phyloP scores from a whole-genome alignment of 2,797 vertebrate genomes.

The Neopelma chrysocephalum region DNA sequence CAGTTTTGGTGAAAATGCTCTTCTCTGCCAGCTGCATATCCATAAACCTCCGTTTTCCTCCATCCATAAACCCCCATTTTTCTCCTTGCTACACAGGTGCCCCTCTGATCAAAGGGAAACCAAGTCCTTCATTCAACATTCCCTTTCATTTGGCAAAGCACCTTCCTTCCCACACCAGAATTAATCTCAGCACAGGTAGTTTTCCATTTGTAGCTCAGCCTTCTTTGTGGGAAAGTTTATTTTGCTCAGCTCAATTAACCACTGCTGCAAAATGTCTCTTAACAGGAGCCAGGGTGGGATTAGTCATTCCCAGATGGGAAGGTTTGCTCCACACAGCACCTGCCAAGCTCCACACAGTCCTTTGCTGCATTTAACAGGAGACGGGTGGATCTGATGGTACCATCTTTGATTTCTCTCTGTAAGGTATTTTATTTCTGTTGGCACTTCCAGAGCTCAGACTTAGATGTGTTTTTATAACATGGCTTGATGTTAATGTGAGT shows the following conservation, averaged over 20 bases:
- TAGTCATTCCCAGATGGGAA: background rate
- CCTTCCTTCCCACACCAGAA: background rate
- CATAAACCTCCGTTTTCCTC: background rate
- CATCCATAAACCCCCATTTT: background rate
- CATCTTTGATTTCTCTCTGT: background rate
- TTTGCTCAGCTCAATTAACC: conserved; percentile 2
- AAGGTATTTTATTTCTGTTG: conserved; percentile 42
- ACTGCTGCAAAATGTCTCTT: background rate
- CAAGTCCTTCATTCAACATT: background rate
- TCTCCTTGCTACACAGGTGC: background rate
- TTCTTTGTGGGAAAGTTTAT: conserved; percentile 12
- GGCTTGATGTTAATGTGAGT: background rate
- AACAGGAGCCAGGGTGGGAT: conserved; percentile 8
- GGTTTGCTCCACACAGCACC: background rate
- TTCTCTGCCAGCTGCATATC: background rate
- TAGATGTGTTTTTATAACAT: background rate
- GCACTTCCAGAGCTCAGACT: background rate
- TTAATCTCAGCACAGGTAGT: background rate
- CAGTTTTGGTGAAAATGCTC: background rate
- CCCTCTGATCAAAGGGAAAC: background rate
- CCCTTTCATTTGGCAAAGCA: background rate
- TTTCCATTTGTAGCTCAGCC: background rate
- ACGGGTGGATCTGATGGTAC: background rate
- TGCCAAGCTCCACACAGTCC: background rate
- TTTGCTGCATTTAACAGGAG: background rate